Evolutionary conservation across 1,140 invertebrate genomes (phyloP).

Genomic region (Centruroides vittatus): DNA sequence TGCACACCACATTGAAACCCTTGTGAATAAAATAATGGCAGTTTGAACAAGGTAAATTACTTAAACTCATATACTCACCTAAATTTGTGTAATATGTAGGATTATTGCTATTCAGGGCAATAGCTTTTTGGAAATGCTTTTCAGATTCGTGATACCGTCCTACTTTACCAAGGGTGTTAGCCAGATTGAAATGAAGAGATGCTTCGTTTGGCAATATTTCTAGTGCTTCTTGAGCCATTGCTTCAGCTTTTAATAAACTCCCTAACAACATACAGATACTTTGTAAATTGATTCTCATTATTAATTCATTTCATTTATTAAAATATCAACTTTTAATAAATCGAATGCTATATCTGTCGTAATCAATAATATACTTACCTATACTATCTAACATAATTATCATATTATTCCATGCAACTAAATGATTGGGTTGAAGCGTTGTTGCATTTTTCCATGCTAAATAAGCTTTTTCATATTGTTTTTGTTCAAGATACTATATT

Average conservation of each 20-base stretch:
- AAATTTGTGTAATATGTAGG: slow-evolving; percentile 69
- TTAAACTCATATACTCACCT: slow-evolving; percentile 37
- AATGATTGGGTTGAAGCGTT: slow-evolving; percentile 53
- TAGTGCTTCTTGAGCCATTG: slow-evolving; percentile 50
- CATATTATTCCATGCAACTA: slow-evolving; percentile 80
- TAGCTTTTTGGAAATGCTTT: slow-evolving; percentile 57
- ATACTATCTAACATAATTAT: slow-evolving; percentile 73
- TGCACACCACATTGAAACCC: too few species aligned
- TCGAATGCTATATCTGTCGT: too few species aligned
- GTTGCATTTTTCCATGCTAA: slow-evolving; percentile 67
- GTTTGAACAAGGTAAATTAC: not conserved
- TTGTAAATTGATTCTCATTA: too few species aligned
- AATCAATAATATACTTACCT: slow-evolving; percentile 33
- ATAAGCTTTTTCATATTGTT: slow-evolving; percentile 41
- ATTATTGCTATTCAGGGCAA: slow-evolving; percentile 48
- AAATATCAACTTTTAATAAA: too few species aligned
- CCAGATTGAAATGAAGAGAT: slow-evolving; percentile 68
- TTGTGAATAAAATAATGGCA: too few species aligned
- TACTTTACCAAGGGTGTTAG: slow-evolving; percentile 73
- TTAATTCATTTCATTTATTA: too few species aligned
- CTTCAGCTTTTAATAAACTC: slow-evolving; percentile 48
- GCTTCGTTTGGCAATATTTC: slow-evolving; percentile 50
- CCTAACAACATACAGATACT: slow-evolving; percentile 28
- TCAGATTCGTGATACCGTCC: slow-evolving; percentile 62
- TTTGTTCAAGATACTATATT: slow-evolving; percentile 45